Conservation (phyloP, 2,797 vertebrate genomes). For the Phaenicophaeus curvirostris region DNA sequence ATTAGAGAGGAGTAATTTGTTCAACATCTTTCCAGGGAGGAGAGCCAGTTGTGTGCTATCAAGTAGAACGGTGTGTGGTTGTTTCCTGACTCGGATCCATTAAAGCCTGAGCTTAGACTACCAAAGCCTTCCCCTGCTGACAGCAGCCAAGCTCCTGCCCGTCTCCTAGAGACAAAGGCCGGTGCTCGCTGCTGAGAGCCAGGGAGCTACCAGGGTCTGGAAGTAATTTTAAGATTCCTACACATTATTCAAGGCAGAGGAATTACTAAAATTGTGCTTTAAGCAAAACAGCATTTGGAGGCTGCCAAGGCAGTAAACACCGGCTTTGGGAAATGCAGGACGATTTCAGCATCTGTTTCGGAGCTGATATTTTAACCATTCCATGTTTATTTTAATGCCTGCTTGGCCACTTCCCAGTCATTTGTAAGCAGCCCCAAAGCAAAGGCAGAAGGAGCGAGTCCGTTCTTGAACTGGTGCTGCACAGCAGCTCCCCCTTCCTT, state of each 20-base stretch:
- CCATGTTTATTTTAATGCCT: constrained; percentile 51
- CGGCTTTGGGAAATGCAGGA: constrained; percentile 63
- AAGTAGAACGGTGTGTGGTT: constrained; percentile 44
- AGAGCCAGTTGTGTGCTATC: constrained; percentile 40
- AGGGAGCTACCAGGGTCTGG: constrained; percentile 59
- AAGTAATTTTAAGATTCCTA: constrained; percentile 71
- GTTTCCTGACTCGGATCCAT: constrained; percentile 52
- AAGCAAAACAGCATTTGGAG: constrained; percentile 66
- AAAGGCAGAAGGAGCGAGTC: background rate
- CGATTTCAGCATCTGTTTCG: constrained; percentile 69
- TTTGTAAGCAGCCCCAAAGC: constrained; percentile 15
- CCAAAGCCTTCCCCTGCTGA: constrained; percentile 51
- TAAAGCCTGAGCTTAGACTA: constrained; percentile 54
- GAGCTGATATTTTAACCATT: constrained; percentile 56
- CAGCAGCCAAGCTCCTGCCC: constrained; percentile 37
- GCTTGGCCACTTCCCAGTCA: constrained; percentile 21
- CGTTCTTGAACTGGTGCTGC: background rate
- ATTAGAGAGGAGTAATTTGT: constrained; percentile 73
- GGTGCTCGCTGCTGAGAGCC: constrained; percentile 31
- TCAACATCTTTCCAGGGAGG: constrained; percentile 57
- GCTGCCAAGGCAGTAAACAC: constrained; percentile 70
- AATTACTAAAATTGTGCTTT: constrained; percentile 70
- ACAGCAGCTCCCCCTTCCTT: background rate
- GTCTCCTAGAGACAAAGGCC: constrained; percentile 46
- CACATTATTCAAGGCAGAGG: constrained; percentile 68